A percentile compares a stretch with the other conserved stretches of the same genome.
Conservation (phyloP, 1,140 invertebrate genomes). For the Bombus impatiens region DNA sequence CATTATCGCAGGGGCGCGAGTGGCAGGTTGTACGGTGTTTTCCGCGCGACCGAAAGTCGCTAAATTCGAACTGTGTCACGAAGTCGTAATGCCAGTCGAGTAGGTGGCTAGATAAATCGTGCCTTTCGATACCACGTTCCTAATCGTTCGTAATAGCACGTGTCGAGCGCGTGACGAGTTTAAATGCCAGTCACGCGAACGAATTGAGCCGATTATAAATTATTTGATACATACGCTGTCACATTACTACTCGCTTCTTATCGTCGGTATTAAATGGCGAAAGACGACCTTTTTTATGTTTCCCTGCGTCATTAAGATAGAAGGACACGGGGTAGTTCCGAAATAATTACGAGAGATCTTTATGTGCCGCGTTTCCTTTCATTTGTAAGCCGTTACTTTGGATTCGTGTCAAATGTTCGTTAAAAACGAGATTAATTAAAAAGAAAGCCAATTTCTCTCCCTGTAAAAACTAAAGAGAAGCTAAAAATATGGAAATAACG, state of each 20-base stretch:
- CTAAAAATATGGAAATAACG: neutral
- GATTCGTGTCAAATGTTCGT: too few species aligned
- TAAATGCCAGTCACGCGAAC: neutral
- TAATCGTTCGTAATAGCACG: neutral
- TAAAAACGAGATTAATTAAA: neutral
- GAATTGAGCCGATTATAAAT: neutral
- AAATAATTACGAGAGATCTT: neutral
- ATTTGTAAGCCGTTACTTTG: too few species aligned
- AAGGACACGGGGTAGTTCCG: too few species aligned
- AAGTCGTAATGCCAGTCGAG: neutral
- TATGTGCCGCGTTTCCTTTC: neutral
- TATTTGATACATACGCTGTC: neutral
- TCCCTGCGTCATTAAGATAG: neutral
- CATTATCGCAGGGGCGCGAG: neutral
- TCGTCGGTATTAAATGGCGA: neutral
- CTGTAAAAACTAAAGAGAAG: accelerated
- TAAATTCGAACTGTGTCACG: neutral
- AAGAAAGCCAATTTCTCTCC: neutral
- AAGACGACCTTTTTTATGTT: neutral
- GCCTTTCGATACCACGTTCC: neutral
- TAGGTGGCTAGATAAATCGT: slow-evolving; percentile 5
- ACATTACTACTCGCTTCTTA: neutral
- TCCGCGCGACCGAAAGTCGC: neutral
- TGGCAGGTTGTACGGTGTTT: neutral
- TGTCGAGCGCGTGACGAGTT: neutral